Evolutionary conservation across 2,888 invertebrate species (phyloP).

Genomic region (Cyaniris semiargus): DNA sequence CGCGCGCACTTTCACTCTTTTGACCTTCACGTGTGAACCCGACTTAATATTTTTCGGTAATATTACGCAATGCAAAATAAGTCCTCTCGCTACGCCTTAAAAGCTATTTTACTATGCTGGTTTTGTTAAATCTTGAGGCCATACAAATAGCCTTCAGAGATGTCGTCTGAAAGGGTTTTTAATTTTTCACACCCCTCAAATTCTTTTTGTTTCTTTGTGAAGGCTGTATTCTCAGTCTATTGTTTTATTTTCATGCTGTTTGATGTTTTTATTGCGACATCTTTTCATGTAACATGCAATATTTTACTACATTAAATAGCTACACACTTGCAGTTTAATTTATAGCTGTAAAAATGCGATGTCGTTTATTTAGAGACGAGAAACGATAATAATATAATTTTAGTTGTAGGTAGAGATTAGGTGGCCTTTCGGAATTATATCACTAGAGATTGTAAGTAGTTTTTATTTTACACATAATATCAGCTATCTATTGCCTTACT

Average conservation of each 20-base stretch:
- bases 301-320: not conserved
- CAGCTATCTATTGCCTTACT: too few species aligned
- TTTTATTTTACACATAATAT: too few species aligned
- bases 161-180: not conserved
- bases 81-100: not conserved
- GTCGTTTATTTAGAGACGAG: not conserved
- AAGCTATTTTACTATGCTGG: not conserved
- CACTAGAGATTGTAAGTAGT: too few species aligned
- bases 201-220: not conserved
- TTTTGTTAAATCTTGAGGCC: not conserved
- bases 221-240: not conserved
- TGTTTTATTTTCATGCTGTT: not conserved
- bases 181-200: not conserved
- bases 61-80: not conserved
- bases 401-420: not conserved
- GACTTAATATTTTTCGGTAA: not conserved
- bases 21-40: slow-evolving; percentile 56
- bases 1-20: slow-evolving; percentile 58
- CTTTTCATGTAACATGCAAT: not conserved
- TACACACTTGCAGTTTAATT: not conserved
- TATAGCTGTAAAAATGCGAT: not conserved
- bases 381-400: not conserved
- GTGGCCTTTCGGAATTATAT: not conserved
- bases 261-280: not conserved
- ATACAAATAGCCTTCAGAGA: not conserved